A percentile compares a stretch with the other conserved stretches of the same genome.
These are phyloP conservation scores for Colostygia pectinataria DNA, from an alignment of 2,888 invertebrate species.

Conservation along the genomic window DNA sequence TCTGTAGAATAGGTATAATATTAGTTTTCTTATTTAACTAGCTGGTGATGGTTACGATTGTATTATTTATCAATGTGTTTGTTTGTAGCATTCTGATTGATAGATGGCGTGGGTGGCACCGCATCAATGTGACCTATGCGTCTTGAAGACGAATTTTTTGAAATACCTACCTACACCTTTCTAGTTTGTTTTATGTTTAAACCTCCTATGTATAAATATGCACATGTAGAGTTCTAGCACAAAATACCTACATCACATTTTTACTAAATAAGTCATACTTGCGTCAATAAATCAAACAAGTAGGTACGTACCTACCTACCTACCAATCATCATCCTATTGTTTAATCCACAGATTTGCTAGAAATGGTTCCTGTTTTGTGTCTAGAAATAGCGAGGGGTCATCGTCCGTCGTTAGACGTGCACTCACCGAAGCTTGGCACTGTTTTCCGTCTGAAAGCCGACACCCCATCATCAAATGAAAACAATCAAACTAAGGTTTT, in stretches of 20 bases:
- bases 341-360: not conserved
- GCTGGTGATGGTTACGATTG: too few species aligned
- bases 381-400: conserved; percentile 69
- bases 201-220: too few species aligned
- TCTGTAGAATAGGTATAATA: too few species aligned
- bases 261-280: too few species aligned
- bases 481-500: conserved; percentile 1
- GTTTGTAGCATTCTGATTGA: conserved; percentile 7
- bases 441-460: conserved; percentile 58
- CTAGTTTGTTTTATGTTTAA: too few species aligned
- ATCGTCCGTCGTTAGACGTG: conserved; percentile 60
- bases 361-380: conserved; percentile 24
- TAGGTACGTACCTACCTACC: not conserved
- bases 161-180: not conserved
- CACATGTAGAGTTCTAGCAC: too few species aligned
- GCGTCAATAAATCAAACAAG: too few species aligned
- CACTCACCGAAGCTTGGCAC: conserved; percentile 77
- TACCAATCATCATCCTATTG: not conserved
- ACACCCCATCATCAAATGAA: conserved; percentile 41
- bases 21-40: too few species aligned
- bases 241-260: too few species aligned
- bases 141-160: conserved; percentile 1
- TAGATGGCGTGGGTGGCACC: conserved; percentile 4
- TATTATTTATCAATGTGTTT: not conserved
- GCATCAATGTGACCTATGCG: conserved; percentile 6